phyloP scores from a whole-genome alignment of 2,113 vertebrate species.

The Narcine bancroftii region DNA sequence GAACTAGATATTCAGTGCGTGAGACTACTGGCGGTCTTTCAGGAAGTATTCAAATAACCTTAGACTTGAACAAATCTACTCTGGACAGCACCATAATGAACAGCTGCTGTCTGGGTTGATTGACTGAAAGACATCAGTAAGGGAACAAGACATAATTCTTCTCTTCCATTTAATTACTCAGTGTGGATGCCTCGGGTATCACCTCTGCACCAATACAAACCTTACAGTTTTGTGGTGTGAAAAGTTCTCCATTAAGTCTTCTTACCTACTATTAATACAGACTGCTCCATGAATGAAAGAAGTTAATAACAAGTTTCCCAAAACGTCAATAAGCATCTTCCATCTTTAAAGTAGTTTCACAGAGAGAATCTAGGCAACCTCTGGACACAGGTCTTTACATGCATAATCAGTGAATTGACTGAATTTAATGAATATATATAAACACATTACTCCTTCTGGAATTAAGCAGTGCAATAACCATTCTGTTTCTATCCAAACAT shows the following conservation, averaged over 20 bases:
- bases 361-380: not conserved
- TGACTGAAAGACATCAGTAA: not conserved
- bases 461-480: constrained; percentile 21
- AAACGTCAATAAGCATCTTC: not conserved
- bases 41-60: no score
- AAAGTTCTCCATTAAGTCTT: not conserved
- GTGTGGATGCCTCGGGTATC: no score
- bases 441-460: constrained; percentile 18
- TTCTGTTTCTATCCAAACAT: not conserved
- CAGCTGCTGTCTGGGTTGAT: no score
- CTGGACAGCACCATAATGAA: no score
- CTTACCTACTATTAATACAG: not conserved
- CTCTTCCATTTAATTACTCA: not conserved
- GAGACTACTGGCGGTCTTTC: no score
- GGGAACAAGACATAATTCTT: not conserved
- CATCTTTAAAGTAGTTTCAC: not conserved
- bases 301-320: not conserved
- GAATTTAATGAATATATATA: constrained; percentile 29
- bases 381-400: not conserved
- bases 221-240: not conserved
- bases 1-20: no score
- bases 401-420: not conserved
- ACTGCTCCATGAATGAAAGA: not conserved
- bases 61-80: no score
- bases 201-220: not conserved